Evolutionary conservation across 2,797 vertebrate genomes (phyloP).

Genomic region (Phalloptychus januarius): DNA sequence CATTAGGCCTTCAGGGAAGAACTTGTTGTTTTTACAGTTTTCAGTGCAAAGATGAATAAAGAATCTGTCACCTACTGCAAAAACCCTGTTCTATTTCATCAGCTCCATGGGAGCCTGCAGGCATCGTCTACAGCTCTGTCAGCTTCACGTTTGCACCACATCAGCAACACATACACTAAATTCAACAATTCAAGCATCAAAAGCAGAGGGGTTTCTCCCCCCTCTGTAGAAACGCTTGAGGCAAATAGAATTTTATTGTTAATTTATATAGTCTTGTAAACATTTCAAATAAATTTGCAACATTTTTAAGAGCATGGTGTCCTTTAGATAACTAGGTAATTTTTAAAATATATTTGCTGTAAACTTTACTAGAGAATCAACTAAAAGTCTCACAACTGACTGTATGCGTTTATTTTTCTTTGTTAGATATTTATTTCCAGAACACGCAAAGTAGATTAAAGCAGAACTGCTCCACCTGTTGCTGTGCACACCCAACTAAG

Average conservation of each 20-base stretch:
- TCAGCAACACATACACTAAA: no score
- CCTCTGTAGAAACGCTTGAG: not conserved
- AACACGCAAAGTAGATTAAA: no score
- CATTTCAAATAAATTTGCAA: not conserved
- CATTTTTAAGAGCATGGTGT: not conserved
- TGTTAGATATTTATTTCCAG: not conserved
- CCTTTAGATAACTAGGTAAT: not conserved
- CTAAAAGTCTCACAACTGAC: not conserved
- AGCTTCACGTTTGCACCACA: not conserved
- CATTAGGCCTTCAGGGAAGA: not conserved
- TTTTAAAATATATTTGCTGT: not conserved
- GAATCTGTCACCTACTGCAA: not conserved
- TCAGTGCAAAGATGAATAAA: not conserved
- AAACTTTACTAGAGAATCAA: not conserved
- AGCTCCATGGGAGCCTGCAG: not conserved
- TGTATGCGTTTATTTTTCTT: not conserved
- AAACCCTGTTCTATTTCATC: not conserved
- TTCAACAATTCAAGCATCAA: not conserved
- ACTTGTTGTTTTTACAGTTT: conserved; percentile 1
- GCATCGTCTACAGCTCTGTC: not conserved
- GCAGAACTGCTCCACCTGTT: not conserved
- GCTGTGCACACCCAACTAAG: not conserved
- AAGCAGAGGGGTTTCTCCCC: not conserved
- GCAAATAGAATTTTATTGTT: not conserved
- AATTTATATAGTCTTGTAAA: not conserved